phyloP scores from a whole-genome alignment of 2,888 invertebrate genomes.

The Trachelus stipa region DNA sequence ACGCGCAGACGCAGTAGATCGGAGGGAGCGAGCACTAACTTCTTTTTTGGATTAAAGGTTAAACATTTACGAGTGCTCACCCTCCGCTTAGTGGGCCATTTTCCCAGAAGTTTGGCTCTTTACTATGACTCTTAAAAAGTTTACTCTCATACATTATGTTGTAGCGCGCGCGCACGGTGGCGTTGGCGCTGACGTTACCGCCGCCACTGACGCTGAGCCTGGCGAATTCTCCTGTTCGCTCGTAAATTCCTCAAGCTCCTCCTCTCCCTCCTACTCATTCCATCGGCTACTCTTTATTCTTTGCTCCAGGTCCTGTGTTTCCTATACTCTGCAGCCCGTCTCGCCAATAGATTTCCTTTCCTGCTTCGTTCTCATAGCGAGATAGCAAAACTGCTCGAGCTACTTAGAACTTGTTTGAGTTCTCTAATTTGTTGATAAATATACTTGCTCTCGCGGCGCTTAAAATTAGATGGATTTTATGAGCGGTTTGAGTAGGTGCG shows the following conservation, averaged over 20 bases:
- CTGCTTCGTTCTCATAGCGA: not conserved
- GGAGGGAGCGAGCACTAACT: not conserved
- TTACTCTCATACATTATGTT: not conserved
- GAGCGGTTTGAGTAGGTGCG: conserved; percentile 33
- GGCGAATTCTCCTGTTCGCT: too few species aligned
- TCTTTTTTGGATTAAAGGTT: conserved; percentile 27
- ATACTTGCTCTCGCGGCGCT: conserved; percentile 37
- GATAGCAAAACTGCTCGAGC: not conserved
- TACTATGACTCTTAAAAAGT: conserved; percentile 5
- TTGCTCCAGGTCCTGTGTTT: too few species aligned
- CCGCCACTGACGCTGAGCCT: too few species aligned
- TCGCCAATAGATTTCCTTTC: too few species aligned
- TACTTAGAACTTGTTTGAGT: conserved; percentile 12
- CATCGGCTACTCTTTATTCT: too few species aligned
- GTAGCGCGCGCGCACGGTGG: not conserved
- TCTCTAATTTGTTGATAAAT: conserved; percentile 54
- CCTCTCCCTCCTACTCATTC: too few species aligned
- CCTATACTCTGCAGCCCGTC: not conserved
- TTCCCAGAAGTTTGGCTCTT: conserved; percentile 1
- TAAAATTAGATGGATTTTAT: conserved; percentile 55
- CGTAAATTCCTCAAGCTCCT: too few species aligned
- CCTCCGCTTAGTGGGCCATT: conserved; percentile 1
- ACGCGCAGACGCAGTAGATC: not conserved
- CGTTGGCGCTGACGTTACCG: too few species aligned
- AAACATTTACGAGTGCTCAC: conserved; percentile 38